Evolutionary conservation across 1,140 invertebrate species (phyloP).

Genomic region (Drosophila nebulosa): DNA sequence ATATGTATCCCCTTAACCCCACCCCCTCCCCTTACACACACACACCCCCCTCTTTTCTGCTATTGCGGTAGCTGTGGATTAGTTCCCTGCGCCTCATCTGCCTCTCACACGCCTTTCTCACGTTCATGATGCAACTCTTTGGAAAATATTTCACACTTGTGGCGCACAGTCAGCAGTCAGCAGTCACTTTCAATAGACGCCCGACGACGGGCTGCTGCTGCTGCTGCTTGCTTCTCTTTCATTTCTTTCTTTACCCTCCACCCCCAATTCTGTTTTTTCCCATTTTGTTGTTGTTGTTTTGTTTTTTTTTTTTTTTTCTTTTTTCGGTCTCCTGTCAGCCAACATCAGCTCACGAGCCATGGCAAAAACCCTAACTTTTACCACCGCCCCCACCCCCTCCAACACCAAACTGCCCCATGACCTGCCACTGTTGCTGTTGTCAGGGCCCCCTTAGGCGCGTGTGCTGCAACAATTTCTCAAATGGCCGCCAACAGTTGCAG

Average conservation of each 20-base stretch:
- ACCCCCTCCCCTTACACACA: background rate
- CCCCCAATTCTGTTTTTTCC: background rate
- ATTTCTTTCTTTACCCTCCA: background rate
- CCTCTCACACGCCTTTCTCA: background rate
- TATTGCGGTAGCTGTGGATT: constrained; percentile 27
- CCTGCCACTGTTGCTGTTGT: background rate
- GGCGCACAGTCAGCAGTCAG: constrained; percentile 35
- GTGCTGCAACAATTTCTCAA: constrained; percentile 38
- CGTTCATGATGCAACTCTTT: constrained; percentile 23
- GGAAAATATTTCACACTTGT: constrained; percentile 53
- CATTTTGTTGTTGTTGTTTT: background rate
- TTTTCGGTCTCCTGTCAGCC: constrained; percentile 45
- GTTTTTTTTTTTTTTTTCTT: constrained; percentile 20
- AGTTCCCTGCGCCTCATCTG: background rate
- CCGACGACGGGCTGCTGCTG: constrained; percentile 25
- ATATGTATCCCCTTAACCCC: background rate
- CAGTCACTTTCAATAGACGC: constrained; percentile 48
- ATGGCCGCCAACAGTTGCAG: constrained; percentile 34
- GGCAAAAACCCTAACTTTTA: background rate
- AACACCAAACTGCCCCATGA: background rate
- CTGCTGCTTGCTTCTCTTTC: background rate
- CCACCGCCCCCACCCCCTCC: no score
- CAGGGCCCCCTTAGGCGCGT: constrained; percentile 26
- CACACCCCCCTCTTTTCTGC: background rate
- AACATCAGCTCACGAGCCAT: constrained; percentile 26